Base-by-base conservation (phyloP, 2,888 invertebrate species). In the Hypercompe scribonia region DNA sequence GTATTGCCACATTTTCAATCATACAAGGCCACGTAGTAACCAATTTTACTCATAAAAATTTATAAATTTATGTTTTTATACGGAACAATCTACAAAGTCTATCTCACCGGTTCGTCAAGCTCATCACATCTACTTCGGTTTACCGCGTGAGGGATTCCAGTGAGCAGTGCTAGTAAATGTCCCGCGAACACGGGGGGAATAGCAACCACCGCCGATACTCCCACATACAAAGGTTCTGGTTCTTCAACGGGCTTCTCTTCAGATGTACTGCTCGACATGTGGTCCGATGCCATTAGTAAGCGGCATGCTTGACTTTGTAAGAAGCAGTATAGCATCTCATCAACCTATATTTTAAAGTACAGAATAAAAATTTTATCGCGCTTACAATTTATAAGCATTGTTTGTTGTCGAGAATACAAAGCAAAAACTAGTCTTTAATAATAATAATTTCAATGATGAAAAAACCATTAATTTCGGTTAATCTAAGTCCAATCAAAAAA, bases 261-360 rank as follows among this genome's bases (percentile, higher is more conserved):
- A 77, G 68, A 15, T 24, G 87, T 83, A 81, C 91, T 90, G 86
- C 78, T 91, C 84, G 75, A 90, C 84, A 83, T 93, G 87, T 82
- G 95, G 84, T 96, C 94, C n/a, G 96, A 96, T 8, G 96, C 96
- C n/a, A 95, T 91, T 65, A 96, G 91, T 21, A 97, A 91, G 10
- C 96, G 96, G 87, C 99, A 99, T 73, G 97, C 96, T 24, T 97
- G 96, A 78, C 97, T 97, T 70, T 96, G 94, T 77, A 98, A 90
- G 89, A 98, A 98, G 90, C 99, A 99, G 88, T 97, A 96, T 33
- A 98, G 93, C 87, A 98, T 96, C 87, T 98, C 97, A 90, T 98
- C 97, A 1, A 97, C 96, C 96, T 97, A 85, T 46, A 11, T n/a
- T 46, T 2, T 33, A 18, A 46, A 21, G 18, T 66, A 54, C 34